A percentile compares a stretch with the other conserved stretches of the same genome.
phyloP scores from a whole-genome alignment of 2,888 invertebrate genomes.

The Epistrophe grossulariae region DNA sequence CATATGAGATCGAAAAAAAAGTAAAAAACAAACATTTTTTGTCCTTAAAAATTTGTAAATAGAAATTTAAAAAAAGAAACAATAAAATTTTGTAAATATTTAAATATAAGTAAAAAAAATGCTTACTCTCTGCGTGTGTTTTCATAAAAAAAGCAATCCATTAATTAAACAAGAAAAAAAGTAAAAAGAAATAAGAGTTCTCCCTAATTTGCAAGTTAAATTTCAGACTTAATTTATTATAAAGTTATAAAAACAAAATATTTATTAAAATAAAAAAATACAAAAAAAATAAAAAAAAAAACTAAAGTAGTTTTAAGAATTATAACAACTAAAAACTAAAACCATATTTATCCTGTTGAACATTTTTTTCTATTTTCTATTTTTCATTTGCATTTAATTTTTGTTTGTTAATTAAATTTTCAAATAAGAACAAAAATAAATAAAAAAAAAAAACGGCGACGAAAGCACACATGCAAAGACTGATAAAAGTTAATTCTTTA shows the following conservation, averaged over 20 bases:
- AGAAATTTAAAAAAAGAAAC: constrained; percentile 61
- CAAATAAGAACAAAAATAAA: not conserved
- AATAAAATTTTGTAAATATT: constrained; percentile 76
- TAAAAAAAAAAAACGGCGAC: constrained; percentile 60
- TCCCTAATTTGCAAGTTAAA: constrained; percentile 73
- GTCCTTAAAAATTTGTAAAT: constrained; percentile 71
- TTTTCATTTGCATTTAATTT: constrained; percentile 23
- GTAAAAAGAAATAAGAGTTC: constrained; percentile 47
- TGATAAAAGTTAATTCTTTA: constrained; percentile 74
- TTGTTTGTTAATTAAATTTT: constrained; percentile 17
- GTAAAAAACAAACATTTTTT: constrained; percentile 46
- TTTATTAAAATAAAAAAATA: constrained; percentile 62
- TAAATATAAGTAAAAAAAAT: constrained; percentile 53
- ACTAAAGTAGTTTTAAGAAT: constrained; percentile 22
- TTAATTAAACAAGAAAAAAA: constrained; percentile 34
- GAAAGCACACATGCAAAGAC: constrained; percentile 78
- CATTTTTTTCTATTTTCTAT: constrained; percentile 26
- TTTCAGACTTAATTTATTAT: constrained; percentile 72
- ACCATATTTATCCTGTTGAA: constrained; percentile 47
- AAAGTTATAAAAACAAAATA: constrained; percentile 58
- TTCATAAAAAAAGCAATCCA: constrained; percentile 78
- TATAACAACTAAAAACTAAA: not conserved
- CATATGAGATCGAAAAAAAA: constrained; percentile 73
- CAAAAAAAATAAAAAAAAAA: constrained; percentile 17
- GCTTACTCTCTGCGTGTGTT: constrained; percentile 78